phyloP scores from a whole-genome alignment of 2,113 vertebrate genomes.

The Oreochromis spilurus region DNA sequence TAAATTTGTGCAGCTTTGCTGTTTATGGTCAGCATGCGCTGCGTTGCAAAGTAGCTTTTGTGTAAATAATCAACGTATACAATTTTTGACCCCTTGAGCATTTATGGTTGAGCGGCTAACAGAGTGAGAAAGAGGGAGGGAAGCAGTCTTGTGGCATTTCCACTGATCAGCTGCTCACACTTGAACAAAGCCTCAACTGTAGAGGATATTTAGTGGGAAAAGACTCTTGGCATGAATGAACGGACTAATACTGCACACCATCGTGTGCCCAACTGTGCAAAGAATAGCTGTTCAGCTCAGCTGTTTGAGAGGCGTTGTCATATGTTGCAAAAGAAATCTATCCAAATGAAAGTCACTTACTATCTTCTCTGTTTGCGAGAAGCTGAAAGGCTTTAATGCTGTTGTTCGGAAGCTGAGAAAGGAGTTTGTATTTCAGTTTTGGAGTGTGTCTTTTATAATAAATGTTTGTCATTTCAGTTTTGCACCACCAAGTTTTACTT shows the following conservation, averaged over 20 bases:
- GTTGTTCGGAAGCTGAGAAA: not conserved
- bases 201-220: slow-evolving; percentile 9
- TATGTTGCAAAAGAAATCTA: not conserved
- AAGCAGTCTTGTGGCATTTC: slow-evolving; percentile 27
- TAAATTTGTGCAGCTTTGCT: not conserved
- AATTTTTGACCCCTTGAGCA: not conserved
- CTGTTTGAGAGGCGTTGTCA: slow-evolving; percentile 3
- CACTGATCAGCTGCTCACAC: slow-evolving; percentile 52
- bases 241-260: not conserved
- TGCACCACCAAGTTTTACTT: not conserved
- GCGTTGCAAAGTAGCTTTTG: not conserved
- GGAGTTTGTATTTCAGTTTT: not conserved
- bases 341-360: not conserved
- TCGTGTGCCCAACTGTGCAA: slow-evolving; percentile 24
- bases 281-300: slow-evolving; percentile 20
- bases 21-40: not conserved
- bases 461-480: not conserved
- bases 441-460: not conserved
- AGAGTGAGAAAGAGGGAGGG: not conserved
- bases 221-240: not conserved
- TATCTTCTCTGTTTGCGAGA: not conserved
- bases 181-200: slow-evolving; percentile 55
- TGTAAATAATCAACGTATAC: not conserved
- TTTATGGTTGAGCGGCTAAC: not conserved
- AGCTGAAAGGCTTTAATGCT: not conserved